Conservation (phyloP, 2,113 vertebrate genomes). For the Mohoua ochrocephala region DNA sequence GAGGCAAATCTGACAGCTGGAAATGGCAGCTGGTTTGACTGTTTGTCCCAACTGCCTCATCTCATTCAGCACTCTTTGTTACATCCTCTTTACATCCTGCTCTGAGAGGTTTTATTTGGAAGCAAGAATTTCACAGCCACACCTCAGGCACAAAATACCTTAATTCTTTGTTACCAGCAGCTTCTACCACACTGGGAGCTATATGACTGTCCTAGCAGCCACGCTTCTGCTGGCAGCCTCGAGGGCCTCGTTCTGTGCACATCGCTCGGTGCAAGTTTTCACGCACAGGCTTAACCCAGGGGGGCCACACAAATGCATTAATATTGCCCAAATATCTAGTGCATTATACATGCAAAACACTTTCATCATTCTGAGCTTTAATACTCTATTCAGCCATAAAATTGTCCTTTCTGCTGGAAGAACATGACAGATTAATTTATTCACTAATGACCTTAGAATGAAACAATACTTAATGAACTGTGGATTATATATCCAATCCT, state of each 20-base stretch:
- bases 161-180: neutral
- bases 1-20: neutral
- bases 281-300: neutral
- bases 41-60: neutral
- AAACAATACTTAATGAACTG: neutral
- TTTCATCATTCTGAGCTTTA: neutral
- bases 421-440: neutral
- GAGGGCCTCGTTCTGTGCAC: neutral
- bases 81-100: neutral
- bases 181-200: neutral
- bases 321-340: neutral
- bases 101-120: neutral
- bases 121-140: neutral
- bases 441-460: neutral
- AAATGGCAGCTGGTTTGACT: neutral
- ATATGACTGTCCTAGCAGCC: neutral
- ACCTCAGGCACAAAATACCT: neutral
- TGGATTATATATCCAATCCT: neutral
- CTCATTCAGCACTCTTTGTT: fast-evolving
- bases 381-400: conserved; percentile 21
- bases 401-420: conserved; percentile 7
- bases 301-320: neutral
- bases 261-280: neutral
- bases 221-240: neutral
- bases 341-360: neutral